Evolutionary conservation across 1,140 invertebrate species (phyloP).

Genomic region (Philotrypesis tridentata): DNA sequence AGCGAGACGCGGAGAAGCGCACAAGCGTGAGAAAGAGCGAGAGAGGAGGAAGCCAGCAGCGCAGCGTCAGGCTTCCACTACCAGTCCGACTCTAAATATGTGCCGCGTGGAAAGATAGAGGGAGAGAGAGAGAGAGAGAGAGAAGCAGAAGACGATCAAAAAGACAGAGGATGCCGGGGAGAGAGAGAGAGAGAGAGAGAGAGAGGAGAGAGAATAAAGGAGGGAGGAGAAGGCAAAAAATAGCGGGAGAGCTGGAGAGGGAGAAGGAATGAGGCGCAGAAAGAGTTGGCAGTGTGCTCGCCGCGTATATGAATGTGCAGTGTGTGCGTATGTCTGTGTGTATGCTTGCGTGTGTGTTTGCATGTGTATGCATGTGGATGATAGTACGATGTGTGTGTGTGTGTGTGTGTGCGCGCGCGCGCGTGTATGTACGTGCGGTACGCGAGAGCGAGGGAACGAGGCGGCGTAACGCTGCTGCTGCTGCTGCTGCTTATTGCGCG

Average conservation of each 20-base stretch:
- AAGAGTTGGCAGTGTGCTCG: conserved; percentile 17
- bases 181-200: conserved; percentile 24
- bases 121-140: conserved; percentile 30
- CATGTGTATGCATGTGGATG: too few relatives aligned
- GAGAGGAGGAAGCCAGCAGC: conserved; percentile 5
- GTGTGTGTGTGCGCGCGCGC: neutral
- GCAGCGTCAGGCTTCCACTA: neutral
- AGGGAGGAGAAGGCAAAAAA: conserved; percentile 37
- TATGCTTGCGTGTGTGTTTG: neutral
- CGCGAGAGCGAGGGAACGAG: too few relatives aligned
- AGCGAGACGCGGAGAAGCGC: neutral
- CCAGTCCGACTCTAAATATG: conserved; percentile 26
- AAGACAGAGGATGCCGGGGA: conserved; percentile 33
- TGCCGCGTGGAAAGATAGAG: conserved; percentile 25
- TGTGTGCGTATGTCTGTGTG: too few relatives aligned
- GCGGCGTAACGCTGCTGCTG: neutral
- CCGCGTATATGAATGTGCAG: neutral
- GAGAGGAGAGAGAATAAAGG: conserved; percentile 4
- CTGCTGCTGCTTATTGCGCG: neutral
- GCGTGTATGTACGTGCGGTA: neutral
- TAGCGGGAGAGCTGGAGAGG: conserved; percentile 41
- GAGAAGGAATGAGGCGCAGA: conserved; percentile 37
- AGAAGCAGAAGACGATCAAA: conserved; percentile 37
- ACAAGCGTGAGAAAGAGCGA: neutral
- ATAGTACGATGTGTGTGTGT: too few relatives aligned